Percentiles rank a stretch among this genome's conserved stretches.
phyloP scores from a whole-genome alignment of 2,888 invertebrate genomes.

The Drosophila maculinotata region DNA sequence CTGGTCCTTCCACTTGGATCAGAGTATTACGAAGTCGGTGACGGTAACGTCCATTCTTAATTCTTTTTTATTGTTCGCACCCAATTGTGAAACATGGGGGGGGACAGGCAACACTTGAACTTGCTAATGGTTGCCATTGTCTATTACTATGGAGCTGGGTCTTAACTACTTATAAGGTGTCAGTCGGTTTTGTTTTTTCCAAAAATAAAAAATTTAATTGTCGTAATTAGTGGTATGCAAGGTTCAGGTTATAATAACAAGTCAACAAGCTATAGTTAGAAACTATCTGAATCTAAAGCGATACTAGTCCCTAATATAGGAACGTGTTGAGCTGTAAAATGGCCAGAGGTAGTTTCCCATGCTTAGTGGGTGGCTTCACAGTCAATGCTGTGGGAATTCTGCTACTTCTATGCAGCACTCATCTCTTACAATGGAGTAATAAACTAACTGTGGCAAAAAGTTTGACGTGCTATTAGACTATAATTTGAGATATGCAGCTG shows the following conservation, averaged over 20 bases:
- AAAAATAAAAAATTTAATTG: conserved; percentile 68
- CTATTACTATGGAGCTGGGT: conserved; percentile 4
- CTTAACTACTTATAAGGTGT: conserved; percentile 36
- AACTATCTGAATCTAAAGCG: conserved; percentile 27
- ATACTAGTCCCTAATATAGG: conserved; percentile 3
- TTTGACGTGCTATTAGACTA: conserved; percentile 31
- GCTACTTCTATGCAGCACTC: conserved; percentile 13
- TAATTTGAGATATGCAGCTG: conserved; percentile 24
- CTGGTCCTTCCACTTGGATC: too few species aligned
- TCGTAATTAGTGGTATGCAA: conserved; percentile 63
- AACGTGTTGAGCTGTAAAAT: conserved; percentile 67
- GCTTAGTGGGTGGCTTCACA: conserved; percentile 69
- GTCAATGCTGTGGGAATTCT: conserved; percentile 60
- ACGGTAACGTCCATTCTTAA: not conserved
- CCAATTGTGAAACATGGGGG: conserved; percentile 17
- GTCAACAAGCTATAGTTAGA: conserved; percentile 33
- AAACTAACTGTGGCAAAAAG: conserved; percentile 50
- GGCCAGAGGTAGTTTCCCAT: conserved; percentile 59
- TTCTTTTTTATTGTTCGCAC: conserved; percentile 31
- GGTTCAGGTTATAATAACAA: conserved; percentile 36
- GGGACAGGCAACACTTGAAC: conserved; percentile 32
- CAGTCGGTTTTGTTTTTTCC: conserved; percentile 40
- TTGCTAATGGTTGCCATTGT: conserved; percentile 60
- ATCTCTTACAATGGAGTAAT: conserved; percentile 58
- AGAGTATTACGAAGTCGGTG: not conserved